Conservation (phyloP, 2,888 invertebrate genomes). For the Orthosia gothica region DNA sequence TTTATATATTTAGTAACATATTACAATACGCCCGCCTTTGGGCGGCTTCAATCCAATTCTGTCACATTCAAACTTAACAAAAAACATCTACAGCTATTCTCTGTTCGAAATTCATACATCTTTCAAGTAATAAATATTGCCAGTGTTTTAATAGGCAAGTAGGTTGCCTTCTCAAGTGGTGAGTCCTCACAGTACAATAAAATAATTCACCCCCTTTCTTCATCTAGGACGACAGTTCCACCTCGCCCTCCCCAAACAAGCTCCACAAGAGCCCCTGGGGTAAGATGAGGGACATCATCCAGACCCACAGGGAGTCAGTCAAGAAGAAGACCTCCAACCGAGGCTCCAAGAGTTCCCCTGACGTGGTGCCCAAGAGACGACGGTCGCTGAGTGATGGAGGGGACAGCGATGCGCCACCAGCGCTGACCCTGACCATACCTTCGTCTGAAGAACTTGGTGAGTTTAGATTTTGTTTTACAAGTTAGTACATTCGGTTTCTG, state of each 20-base stretch:
- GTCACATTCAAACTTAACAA: too few relatives aligned
- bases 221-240: constrained; percentile 88
- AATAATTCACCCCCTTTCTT: neutral
- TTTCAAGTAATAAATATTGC: too few relatives aligned
- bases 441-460: constrained; percentile 92
- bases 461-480: constrained; percentile 41
- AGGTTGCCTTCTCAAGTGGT: too few relatives aligned
- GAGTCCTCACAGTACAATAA: too few relatives aligned
- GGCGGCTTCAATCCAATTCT: too few relatives aligned
- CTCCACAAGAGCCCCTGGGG: constrained; percentile 94
- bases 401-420: constrained; percentile 89
- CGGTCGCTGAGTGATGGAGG: constrained; percentile 88
- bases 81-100: too few relatives aligned
- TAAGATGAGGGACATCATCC: constrained; percentile 95
- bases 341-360: constrained; percentile 85
- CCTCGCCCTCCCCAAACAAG: constrained; percentile 90
- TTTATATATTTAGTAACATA: too few relatives aligned
- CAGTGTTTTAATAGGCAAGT: too few relatives aligned
- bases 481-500: too few relatives aligned
- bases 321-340: constrained; percentile 90
- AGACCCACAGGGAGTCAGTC: constrained; percentile 93
- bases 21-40: too few relatives aligned
- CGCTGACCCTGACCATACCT: constrained; percentile 92
- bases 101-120: too few relatives aligned
- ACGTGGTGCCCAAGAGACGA: constrained; percentile 82